phyloP scores from a whole-genome alignment of 2,113 vertebrate species.

The Myotis lucifugus region DNA sequence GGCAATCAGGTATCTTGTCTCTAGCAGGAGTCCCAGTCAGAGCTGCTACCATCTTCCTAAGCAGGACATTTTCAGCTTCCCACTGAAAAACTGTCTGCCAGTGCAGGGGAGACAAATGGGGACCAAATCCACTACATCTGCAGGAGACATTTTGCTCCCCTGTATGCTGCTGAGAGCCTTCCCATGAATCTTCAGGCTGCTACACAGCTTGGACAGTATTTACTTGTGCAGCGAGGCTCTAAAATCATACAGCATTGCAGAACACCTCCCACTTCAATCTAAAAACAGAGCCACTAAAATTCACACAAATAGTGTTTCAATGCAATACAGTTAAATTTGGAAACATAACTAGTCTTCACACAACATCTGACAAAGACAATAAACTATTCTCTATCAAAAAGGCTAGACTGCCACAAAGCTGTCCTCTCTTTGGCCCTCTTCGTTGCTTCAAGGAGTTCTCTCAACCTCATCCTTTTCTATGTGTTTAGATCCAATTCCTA shows the following conservation, averaged over 20 bases:
- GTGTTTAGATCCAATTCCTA: background rate
- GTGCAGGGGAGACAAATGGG: background rate
- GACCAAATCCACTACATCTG: background rate
- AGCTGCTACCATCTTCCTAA: background rate
- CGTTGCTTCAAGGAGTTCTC: background rate
- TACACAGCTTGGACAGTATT: background rate
- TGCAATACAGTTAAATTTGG: conserved; percentile 11
- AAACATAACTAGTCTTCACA: background rate
- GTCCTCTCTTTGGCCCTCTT: background rate
- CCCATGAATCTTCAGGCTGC: background rate
- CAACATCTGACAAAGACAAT: conserved; percentile 15
- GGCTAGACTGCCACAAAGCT: background rate
- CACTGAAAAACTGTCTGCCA: background rate
- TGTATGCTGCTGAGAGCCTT: background rate
- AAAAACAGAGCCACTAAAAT: conserved; percentile 47
- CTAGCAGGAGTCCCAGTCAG: background rate
- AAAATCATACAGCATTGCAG: background rate
- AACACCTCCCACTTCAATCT: conserved; percentile 44
- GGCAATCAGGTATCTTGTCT: background rate
- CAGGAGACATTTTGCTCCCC: background rate
- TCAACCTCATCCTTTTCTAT: background rate
- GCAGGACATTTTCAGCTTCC: background rate
- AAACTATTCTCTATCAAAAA: background rate
- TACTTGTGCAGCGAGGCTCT: background rate
- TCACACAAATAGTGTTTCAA: background rate